Evolutionary conservation across 2,113 vertebrate genomes (phyloP), one percentile per base, ranked within the genome.

Genomic region (Lichenostomus cassidix): DNA sequence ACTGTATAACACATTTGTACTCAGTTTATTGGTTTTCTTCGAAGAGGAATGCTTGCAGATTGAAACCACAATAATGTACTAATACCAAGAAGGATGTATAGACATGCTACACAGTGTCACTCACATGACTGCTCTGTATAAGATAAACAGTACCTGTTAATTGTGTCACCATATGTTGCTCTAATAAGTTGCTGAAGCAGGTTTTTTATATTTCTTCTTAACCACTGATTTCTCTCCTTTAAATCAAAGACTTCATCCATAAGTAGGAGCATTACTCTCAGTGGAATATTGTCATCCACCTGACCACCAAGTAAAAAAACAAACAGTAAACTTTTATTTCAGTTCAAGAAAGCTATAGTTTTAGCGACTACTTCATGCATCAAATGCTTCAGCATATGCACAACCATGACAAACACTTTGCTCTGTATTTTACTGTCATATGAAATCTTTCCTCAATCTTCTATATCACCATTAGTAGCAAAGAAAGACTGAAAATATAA

Each of bases 221-320:
- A 97, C 99, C 99, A 99, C 90, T 99, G 99, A 97, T 99, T 99
- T 97, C 99, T 99, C 97, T 99, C 99, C 97, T 99, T 99, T 53
- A 99, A 98, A 97, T 99, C 99, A 41, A 99, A 99, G 87, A 99
- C 99, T 97, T 99, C 99, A 75, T 99, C 99, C 99, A 99, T 99
- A 83, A 99, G 98, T 58, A 99, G 98, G 60, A 99, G 98, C 99
- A 99, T 99, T 59, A 99, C 99, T 73, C 99, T 98, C 74, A 99
- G 98, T 0, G 99, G 99, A 96, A 99, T 99, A 96, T 99, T 99
- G 93, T 99, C 99, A 87, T 99, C 99, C 97, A 99, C 99, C 99
- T 99, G 95, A 90, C 8, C 35, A 94, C 53, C 11, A 12, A 77
- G 14, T 15, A 53, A 52, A 78, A 95, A 12, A 31, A 59, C 23